phyloP scores from a whole-genome alignment of 2,113 vertebrate genomes.

The Lampris incognitus region DNA sequence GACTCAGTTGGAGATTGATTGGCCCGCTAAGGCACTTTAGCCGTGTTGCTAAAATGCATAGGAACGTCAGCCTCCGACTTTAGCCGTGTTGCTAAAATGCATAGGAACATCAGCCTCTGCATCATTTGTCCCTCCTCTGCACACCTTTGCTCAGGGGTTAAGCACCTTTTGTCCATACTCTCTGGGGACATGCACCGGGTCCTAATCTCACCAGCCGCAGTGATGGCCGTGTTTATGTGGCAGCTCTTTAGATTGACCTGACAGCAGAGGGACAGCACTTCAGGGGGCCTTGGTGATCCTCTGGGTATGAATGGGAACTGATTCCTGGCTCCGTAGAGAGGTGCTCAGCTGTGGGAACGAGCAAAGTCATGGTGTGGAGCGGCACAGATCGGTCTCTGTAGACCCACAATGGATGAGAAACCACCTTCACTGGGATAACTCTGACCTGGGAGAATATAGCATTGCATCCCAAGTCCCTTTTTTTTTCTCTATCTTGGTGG shows the following conservation, averaged over 20 bases:
- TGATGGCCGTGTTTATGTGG: slow-evolving; percentile 9
- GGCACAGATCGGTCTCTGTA: slow-evolving; percentile 65
- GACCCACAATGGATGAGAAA: slow-evolving; percentile 76
- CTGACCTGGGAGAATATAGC: slow-evolving; percentile 38
- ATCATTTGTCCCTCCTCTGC: background rate
- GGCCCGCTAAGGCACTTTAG: too few relatives aligned
- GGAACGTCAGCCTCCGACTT: too few relatives aligned
- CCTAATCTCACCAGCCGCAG: background rate
- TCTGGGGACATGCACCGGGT: background rate
- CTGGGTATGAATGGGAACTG: slow-evolving; percentile 28
- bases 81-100: background rate
- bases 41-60: too few relatives aligned
- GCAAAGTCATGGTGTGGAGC: slow-evolving; percentile 39
- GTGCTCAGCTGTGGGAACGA: slow-evolving; percentile 77
- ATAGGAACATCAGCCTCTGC: background rate
- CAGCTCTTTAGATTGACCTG: slow-evolving; percentile 19
- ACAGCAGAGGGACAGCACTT: slow-evolving; percentile 10
- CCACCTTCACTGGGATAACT: slow-evolving; percentile 72
- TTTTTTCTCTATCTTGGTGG: background rate
- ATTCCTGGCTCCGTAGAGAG: slow-evolving; percentile 46
- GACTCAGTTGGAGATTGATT: too few relatives aligned
- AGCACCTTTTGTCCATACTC: background rate
- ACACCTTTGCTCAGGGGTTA: background rate
- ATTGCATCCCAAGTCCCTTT: background rate
- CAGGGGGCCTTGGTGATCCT: slow-evolving; percentile 29